Evolutionary conservation across 2,797 vertebrate species (phyloP), one percentile per base, ranked within the genome.

Genomic region (Semaprochilodus insignis): DNA sequence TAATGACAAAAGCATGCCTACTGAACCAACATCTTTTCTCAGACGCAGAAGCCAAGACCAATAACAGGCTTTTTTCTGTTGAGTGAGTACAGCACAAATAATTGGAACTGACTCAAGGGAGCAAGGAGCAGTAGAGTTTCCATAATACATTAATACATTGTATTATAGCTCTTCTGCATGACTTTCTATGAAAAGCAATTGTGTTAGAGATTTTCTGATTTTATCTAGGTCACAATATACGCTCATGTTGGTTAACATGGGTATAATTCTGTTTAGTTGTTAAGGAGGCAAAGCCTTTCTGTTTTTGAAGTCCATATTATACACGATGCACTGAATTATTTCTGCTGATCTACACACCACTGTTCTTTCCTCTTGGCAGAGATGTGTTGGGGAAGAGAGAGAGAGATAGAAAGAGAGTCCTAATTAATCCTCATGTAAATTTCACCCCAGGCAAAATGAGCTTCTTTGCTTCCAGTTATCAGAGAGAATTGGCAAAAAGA

Each of bases 1-100:
- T 90, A 78, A 86, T 87, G 90, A 91, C 86, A 89, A 91, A 93
- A 90, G 79, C 90, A 89, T 91, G 90, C 85, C 74, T 87, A 85
- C 81, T 92, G 71, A 81, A 85, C 81, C 75, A 81, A 74, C 59
- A 59, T 88, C 81, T 83, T 60, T 57, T 88, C 85, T 83, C 51
- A 88, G 85, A 88, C 82, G 71, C 66, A 82, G 88, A 83, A 86
- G 69, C 85, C 84, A 83, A 80, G 57, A 87, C 62, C 83, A 87
- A 81, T 81, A 83, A 87, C 34, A 85, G 70, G 63, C 85, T 72
- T 78, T 85, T 55, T 69, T 71, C 77, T 81, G 44, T 62, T 78
- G 60, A 78, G 62, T 74, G 48, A 78, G 44, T 83, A 77, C 27
- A 55, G 71, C 34, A 74, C 14, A 71, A 78, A 74, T 77, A 48